Base-by-base conservation (phyloP, 2,113 vertebrate genomes). In the Dasypus novemcinctus region DNA sequence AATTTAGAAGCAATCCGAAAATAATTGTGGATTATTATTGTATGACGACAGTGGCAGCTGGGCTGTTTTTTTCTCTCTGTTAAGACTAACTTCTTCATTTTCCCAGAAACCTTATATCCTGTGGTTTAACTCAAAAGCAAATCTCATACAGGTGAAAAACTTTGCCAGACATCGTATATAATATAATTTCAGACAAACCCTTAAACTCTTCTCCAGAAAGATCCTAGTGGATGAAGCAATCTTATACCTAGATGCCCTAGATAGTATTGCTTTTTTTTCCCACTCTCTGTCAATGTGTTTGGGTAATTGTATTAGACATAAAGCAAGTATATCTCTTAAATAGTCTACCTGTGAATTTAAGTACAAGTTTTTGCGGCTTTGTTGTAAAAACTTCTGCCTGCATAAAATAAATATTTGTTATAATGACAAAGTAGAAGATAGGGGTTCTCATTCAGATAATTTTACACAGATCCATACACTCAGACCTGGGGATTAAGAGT, bases 21-120 rank as follows among this genome's bases (percentile, higher is more conserved):
- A 97, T 97, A 97, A 96, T 96, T 97, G 97, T 95, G 95, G 91
- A 94, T 97, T 96, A 96, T 96, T 97, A 93, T 88, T 93, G 66
- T 90, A 96, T 96, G 87, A 94, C 15, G 68, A 81, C 78, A 95
- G 90, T 92, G 84, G 91, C 95, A 97, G 95, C 95, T 93, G 95
- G 80, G n/a, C 71, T 76, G 59, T 87, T 95, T 95, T 96, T 96
- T 49, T 59, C 89, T 91, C 66, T 89, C 38, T 84, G n/a, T 87
- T 97, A 87, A 91, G 46, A 91, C 71, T 95, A 91, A 94, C 78
- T 91, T 96, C 71, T 96, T 96, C 71, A 61, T 96, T 97, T 97
- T 95, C 93, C 86, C 95, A 97, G 96, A 96, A 96, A 97, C 93
- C 57, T 96, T 96, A 94, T 97, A 97, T 94, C 80, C 76, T 49